Base-by-base conservation (phyloP, 2,797 vertebrate genomes). In the Sternarchorhynchus goeldii region DNA sequence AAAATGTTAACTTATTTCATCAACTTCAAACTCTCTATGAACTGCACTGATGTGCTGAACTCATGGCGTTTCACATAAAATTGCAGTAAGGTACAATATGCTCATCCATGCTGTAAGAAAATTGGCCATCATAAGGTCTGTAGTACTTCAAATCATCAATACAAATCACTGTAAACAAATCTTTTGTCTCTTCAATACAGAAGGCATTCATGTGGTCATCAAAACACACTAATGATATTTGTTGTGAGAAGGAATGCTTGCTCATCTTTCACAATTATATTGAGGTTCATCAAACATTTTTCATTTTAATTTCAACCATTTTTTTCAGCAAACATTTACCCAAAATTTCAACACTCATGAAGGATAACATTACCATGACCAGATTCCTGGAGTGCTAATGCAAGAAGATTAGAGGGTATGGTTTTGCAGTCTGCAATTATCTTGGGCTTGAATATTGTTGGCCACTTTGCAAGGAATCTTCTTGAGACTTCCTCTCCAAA, bases 401-500 rank as follows among this genome's bases (percentile, higher is more conserved):
- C 6, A 41, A 75, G 45, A 25, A 82, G 73, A 39, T 68, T 39
- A 68, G 32, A 31, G 12, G 3, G 21, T 20, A 81, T 55, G 73
- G 12, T 64, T 81, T 79, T 74, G 56, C 64, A 77, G 45, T 45
- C 53, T 66, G 62, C 29, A 32, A 66, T 73, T n/a, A 85, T 31
- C 50, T 21, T 81, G 5, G 64, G 39, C 45, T 81, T 85, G 55
- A 65, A 85, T 57, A 63, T 70, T 18, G 74, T 82, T 77, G 78
- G 76, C 76, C 76, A 85, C 50, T 84, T 84, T 50, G 21, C 50
- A 45, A 85, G 50, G 6, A 82, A 82, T 45, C 50, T 86, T 32
- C 45, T 45, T 5, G 73, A 81, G 16, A 73, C 32, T 1, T 83
- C 79, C 17, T 79, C 73, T 62, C 75, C 81, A 80, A 86, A 85